These are phyloP conservation scores for Otis tarda DNA, from an alignment of 2,113 vertebrate genomes.

Conservation along the genomic window DNA sequence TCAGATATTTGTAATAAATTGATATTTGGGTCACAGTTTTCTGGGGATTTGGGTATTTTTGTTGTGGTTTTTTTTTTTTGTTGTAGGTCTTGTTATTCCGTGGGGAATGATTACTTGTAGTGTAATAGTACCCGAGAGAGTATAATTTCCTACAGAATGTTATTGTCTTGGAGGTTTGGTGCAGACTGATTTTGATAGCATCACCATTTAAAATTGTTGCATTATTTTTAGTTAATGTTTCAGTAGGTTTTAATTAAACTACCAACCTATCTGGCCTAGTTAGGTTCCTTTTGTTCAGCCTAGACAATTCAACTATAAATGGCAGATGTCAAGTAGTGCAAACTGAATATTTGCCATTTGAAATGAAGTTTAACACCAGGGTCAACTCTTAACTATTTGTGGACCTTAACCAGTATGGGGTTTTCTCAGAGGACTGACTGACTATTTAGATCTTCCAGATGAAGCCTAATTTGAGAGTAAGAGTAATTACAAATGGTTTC, in stretches of 20 bases:
- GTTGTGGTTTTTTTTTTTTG: neutral
- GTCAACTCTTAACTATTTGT: neutral
- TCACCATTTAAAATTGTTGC: neutral
- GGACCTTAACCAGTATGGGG: neutral
- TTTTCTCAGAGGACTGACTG: neutral
- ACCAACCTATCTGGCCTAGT: neutral
- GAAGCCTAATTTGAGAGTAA: neutral
- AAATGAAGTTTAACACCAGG: slow-evolving; percentile 30
- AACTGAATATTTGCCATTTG: slow-evolving; percentile 33
- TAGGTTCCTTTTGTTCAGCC: neutral
- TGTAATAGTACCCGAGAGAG: neutral
- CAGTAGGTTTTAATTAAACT: neutral
- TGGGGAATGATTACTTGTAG: neutral
- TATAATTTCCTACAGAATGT: neutral
- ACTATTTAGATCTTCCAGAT: neutral
- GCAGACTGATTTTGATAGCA: neutral
- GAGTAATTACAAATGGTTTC: neutral
- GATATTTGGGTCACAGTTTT: too few relatives aligned
- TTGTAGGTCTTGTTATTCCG: neutral
- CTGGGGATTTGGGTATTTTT: fast-evolving
- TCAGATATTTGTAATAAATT: neutral
- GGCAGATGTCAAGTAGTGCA: slow-evolving; percentile 18
- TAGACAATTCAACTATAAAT: neutral
- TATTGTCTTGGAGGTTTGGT: neutral
- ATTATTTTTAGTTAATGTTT: neutral